These are phyloP conservation scores for Catajapyx aquilonaris DNA, from an alignment of 1,140 invertebrate species.

Conservation along the genomic window DNA sequence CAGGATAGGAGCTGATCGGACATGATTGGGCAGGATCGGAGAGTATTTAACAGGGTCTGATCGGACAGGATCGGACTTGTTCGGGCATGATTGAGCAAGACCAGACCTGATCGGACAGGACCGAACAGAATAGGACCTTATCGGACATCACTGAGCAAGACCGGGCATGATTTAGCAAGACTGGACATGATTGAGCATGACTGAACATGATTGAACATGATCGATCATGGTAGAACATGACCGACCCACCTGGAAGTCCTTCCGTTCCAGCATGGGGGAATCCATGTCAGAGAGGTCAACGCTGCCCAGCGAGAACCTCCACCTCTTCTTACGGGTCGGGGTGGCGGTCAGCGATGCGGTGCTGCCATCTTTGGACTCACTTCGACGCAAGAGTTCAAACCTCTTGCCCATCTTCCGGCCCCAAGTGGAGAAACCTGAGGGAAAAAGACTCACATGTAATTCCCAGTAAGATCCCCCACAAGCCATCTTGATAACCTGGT, in stretches of 20 bases:
- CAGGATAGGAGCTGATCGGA: neutral
- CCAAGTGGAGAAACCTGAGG: slow-evolving; percentile 50
- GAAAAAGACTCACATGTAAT: too few species aligned
- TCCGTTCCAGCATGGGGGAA: slow-evolving; percentile 14
- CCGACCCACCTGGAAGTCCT: too few species aligned
- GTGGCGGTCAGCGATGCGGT: slow-evolving; percentile 9
- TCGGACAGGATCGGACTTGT: neutral
- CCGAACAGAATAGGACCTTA: neutral
- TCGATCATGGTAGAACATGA: slow-evolving; percentile 14
- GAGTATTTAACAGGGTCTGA: slow-evolving; percentile 24
- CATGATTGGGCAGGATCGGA: neutral
- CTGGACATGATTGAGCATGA: too few species aligned
- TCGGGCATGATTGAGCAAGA: slow-evolving; percentile 19
- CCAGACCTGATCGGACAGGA: slow-evolving; percentile 18
- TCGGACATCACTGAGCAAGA: too few species aligned
- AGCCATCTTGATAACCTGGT: too few species aligned
- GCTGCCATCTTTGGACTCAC: neutral
- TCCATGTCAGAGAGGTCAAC: slow-evolving; percentile 17
- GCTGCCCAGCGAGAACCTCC: slow-evolving; percentile 17
- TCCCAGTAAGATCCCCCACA: too few species aligned
- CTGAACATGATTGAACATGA: slow-evolving; percentile 18
- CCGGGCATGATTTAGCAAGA: too few species aligned
- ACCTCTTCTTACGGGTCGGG: slow-evolving; percentile 12
- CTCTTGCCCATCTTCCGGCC: slow-evolving; percentile 55
- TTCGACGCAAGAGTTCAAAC: slow-evolving; percentile 45